These are phyloP conservation scores for Pachyseris speciosa DNA, from an alignment of 64 coral and sea anemone species.

Conservation along the genomic window DNA sequence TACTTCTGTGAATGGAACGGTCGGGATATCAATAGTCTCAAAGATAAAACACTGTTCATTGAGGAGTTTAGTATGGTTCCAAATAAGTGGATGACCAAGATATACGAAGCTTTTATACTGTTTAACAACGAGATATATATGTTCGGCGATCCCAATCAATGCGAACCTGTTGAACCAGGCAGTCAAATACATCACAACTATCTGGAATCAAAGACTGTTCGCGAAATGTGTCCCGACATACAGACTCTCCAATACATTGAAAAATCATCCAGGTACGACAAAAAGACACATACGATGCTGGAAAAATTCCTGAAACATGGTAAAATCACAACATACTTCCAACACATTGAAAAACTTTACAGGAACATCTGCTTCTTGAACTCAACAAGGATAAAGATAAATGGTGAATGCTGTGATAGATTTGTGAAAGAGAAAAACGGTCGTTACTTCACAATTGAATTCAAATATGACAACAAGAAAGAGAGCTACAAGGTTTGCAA, in stretches of 20 bases:
- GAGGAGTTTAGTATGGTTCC: constrained; percentile 59
- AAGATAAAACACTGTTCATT: constrained; percentile 21
- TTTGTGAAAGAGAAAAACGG: neutral
- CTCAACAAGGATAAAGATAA: neutral
- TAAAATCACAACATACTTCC: constrained; percentile 10
- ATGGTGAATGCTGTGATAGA: neutral
- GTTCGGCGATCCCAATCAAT: neutral
- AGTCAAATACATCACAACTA: neutral
- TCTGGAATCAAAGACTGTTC: neutral
- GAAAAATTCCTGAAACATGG: constrained; percentile 8
- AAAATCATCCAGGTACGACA: constrained; percentile 26
- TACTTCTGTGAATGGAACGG: constrained; percentile 39
- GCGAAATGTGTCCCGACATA: neutral
- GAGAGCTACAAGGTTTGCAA: neutral
- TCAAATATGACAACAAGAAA: constrained; percentile 10
- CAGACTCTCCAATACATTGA: neutral
- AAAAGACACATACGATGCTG: neutral
- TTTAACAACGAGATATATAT: constrained; percentile 12
- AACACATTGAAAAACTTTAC: neutral
- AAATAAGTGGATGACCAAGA: constrained; percentile 13
- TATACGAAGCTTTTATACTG: constrained; percentile 17
- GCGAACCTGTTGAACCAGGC: constrained; percentile 1
- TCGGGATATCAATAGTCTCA: neutral
- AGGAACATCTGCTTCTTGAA: constrained; percentile 38
- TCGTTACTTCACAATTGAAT: neutral